These are phyloP conservation scores for Synchiropus splendidus DNA, from an alignment of 2,113 vertebrate genomes.

Conservation along the genomic window DNA sequence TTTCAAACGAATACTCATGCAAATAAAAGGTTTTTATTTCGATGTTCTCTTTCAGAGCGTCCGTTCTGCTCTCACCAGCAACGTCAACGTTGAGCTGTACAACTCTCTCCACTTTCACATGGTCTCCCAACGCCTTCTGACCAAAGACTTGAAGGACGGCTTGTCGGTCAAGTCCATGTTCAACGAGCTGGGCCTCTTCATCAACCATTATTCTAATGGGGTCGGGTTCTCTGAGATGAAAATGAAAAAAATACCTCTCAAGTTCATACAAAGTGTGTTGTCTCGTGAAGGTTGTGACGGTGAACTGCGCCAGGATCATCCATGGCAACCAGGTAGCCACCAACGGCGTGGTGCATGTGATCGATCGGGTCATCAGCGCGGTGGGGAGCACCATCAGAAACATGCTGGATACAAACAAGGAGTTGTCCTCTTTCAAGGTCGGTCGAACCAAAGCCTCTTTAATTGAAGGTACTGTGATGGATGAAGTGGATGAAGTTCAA, in stretches of 20 bases:
- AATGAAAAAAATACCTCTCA: too few relatives aligned
- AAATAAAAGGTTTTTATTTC: too few relatives aligned
- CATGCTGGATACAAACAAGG: conserved; percentile 70
- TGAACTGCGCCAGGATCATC: conserved; percentile 92
- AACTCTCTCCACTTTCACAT: conserved; percentile 87
- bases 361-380: conserved; percentile 82
- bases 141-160: conserved; percentile 89
- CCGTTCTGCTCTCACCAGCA: conserved; percentile 72
- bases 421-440: conserved; percentile 80
- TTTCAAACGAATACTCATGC: too few relatives aligned
- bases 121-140: conserved; percentile 80
- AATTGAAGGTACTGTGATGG: neutral
- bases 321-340: conserved; percentile 92
- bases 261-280: neutral
- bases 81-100: conserved; percentile 81
- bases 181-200: conserved; percentile 71
- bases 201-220: conserved; percentile 94
- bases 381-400: conserved; percentile 77
- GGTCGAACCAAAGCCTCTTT: conserved; percentile 12
- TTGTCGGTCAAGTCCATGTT: conserved; percentile 80
- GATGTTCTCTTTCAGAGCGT: conserved; percentile 51
- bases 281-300: conserved; percentile 81
- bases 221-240: conserved; percentile 60
- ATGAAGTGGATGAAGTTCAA: neutral
- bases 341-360: conserved; percentile 90